phyloP scores from a whole-genome alignment of 1,140 invertebrate species.

The Drosophila kurseongensis region DNA sequence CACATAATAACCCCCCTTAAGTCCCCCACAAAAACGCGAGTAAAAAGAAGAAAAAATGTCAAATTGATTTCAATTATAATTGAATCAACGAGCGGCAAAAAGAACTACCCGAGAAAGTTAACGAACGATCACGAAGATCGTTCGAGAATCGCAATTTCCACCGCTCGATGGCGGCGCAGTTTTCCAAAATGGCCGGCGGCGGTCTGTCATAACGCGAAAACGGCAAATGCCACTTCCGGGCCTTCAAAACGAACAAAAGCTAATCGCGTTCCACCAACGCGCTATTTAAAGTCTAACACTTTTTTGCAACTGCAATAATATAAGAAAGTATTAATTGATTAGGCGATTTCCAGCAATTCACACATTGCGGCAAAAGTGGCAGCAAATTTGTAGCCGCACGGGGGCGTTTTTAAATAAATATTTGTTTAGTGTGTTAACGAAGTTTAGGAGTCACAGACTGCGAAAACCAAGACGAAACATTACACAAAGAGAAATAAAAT shows the following conservation, averaged over 20 bases:
- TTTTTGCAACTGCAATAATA: slow-evolving; percentile 7
- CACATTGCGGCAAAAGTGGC: slow-evolving; percentile 16
- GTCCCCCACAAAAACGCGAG: slow-evolving; percentile 27
- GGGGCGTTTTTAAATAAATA: slow-evolving; percentile 50
- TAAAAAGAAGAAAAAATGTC: slow-evolving; percentile 45
- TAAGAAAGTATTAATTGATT: slow-evolving; percentile 30
- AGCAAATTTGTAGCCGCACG: slow-evolving; percentile 36
- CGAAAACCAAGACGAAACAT: slow-evolving; percentile 1
- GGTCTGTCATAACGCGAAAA: slow-evolving; percentile 30
- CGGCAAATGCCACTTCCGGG: slow-evolving; percentile 48
- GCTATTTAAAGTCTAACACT: slow-evolving; percentile 14
- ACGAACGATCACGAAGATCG: slow-evolving; percentile 36
- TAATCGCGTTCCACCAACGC: background rate
- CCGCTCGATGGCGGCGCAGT: slow-evolving; percentile 26
- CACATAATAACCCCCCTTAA: slow-evolving; percentile 41
- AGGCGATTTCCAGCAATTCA: slow-evolving; percentile 35
- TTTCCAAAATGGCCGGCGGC: slow-evolving; percentile 73
- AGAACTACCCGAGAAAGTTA: slow-evolving; percentile 54
- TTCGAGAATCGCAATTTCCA: slow-evolving; percentile 27
- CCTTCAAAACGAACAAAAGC: slow-evolving; percentile 27
- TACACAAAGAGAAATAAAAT: background rate
- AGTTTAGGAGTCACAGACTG: slow-evolving; percentile 31
- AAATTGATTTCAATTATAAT: slow-evolving; percentile 84
- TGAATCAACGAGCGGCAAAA: slow-evolving; percentile 70
- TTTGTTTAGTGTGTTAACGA: slow-evolving; percentile 58